Evolutionary conservation across 2,888 invertebrate genomes (phyloP).

Genomic region (Drosophila percnosoma): DNA sequence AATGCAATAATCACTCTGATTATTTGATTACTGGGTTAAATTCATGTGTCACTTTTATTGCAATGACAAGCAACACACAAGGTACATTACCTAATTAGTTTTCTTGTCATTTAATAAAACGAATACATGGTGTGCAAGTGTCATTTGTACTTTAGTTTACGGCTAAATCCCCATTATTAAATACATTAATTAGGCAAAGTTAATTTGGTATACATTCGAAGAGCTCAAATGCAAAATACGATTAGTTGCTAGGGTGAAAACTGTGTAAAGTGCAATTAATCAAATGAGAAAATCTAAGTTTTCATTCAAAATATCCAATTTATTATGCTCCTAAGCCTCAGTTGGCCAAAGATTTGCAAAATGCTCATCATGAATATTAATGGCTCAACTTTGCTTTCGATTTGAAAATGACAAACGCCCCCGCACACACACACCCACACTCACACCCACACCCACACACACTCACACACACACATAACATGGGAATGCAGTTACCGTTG

Average conservation of each 20-base stretch:
- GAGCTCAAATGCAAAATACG: background rate
- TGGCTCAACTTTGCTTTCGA: constrained; percentile 37
- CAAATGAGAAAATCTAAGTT: constrained; percentile 6
- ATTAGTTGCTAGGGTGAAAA: constrained; percentile 1
- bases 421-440: constrained; percentile 1
- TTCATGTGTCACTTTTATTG: background rate
- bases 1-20: background rate
- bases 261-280: background rate
- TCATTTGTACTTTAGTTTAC: background rate
- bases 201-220: background rate
- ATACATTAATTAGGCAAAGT: background rate
- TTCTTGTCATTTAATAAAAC: background rate
- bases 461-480: background rate
- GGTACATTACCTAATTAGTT: background rate
- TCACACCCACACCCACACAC: background rate
- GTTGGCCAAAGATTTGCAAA: constrained; percentile 27
- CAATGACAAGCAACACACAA: background rate
- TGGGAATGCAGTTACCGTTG: constrained; percentile 21
- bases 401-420: constrained; percentile 31
- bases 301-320: constrained; percentile 9
- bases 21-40: background rate
- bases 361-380: constrained; percentile 47
- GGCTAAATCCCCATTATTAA: background rate
- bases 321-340: constrained; percentile 18
- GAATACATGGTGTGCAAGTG: background rate